These are phyloP conservation scores for Porites evermanni DNA, from an alignment of 92 coral and sea anemone genomes.

Conservation along the genomic window DNA sequence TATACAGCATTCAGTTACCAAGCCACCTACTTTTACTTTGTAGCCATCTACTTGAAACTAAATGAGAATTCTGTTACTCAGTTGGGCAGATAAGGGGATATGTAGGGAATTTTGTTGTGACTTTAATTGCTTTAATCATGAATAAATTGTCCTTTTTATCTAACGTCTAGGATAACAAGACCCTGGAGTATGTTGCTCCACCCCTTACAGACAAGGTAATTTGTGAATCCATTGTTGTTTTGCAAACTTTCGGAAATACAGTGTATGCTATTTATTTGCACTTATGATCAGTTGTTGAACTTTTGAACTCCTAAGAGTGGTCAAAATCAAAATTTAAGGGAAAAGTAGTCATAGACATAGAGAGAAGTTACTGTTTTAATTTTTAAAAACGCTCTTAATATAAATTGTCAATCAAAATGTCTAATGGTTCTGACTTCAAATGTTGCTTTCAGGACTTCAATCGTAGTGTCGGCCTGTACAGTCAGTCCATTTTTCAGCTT, in stretches of 20 bases:
- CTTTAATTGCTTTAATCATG: neutral
- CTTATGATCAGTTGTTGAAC: neutral
- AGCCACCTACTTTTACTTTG: no score
- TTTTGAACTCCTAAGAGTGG: no score
- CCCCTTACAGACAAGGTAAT: slow-evolving; percentile 93
- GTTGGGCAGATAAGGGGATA: no score
- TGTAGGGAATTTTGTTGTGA: neutral
- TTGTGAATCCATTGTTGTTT: neutral
- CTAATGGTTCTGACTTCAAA: neutral
- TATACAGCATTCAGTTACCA: no score
- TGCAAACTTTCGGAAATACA: no score
- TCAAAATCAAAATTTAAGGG: no score
- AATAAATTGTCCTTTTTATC: neutral
- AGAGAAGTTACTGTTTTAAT: no score
- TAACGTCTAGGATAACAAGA: slow-evolving; percentile 61
- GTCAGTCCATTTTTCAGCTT: slow-evolving; percentile 96
- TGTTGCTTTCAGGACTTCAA: slow-evolving; percentile 81
- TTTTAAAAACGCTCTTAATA: no score
- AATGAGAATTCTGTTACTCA: no score
- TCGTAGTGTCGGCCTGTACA: slow-evolving; percentile 92
- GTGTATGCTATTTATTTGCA: neutral
- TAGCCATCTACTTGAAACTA: no score
- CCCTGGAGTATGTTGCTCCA: slow-evolving; percentile 89
- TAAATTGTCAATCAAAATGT: no score
- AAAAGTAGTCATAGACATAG: no score